phyloP scores from a whole-genome alignment of 1,140 invertebrate genomes.

The Musca domestica region DNA sequence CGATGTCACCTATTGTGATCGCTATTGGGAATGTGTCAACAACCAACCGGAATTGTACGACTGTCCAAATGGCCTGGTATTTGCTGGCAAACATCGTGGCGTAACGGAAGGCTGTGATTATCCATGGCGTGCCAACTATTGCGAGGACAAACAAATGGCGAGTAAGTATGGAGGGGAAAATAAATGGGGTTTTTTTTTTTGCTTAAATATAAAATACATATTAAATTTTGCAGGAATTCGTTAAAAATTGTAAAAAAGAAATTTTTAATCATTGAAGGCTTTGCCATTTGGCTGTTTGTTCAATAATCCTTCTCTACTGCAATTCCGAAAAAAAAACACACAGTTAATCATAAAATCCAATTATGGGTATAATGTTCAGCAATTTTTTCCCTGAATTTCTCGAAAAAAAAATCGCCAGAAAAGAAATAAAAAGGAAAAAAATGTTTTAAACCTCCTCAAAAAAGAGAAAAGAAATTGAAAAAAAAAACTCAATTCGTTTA shows the following conservation, averaged over 20 bases:
- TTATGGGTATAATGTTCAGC: neutral
- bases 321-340: neutral
- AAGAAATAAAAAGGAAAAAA: neutral
- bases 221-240: neutral
- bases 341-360: slow-evolving; percentile 5
- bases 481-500: neutral
- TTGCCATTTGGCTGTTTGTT: too few relatives aligned
- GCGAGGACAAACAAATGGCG: slow-evolving; percentile 72
- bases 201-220: neutral
- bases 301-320: too few relatives aligned
- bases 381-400: too few relatives aligned
- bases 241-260: too few relatives aligned
- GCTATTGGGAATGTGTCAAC: slow-evolving; percentile 81
- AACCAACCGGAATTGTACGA: slow-evolving; percentile 76
- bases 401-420: neutral
- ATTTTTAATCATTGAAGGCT: too few relatives aligned
- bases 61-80: slow-evolving; percentile 87
- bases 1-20: slow-evolving; percentile 80
- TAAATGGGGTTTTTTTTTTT: neutral
- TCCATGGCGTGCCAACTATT: slow-evolving; percentile 84
- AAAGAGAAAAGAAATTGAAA: neutral
- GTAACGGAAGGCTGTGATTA: slow-evolving; percentile 87
- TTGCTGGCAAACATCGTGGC: slow-evolving; percentile 81
- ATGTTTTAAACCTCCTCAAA: neutral
- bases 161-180: slow-evolving; percentile 56